phyloP scores from a whole-genome alignment of 2,888 invertebrate species.

The Agrochola lota region DNA sequence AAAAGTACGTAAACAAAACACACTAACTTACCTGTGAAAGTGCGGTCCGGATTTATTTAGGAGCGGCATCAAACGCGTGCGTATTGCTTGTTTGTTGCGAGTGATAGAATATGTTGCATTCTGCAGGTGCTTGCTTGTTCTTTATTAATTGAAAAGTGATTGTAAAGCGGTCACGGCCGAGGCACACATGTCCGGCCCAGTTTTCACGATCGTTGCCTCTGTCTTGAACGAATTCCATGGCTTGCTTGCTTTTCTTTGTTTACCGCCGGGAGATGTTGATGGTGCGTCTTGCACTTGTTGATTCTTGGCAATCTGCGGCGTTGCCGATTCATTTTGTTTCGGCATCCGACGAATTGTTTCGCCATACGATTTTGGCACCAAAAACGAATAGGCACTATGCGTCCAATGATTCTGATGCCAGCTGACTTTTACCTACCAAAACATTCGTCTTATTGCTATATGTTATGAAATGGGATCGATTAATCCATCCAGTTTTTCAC shows the following conservation, averaged over 20 bases:
- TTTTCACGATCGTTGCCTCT: slow-evolving; percentile 86
- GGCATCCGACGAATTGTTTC: slow-evolving; percentile 58
- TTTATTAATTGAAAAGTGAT: slow-evolving; percentile 90
- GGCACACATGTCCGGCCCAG: slow-evolving; percentile 90
- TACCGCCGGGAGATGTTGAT: slow-evolving; percentile 77
- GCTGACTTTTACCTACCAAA: slow-evolving; percentile 51
- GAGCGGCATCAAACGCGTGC: slow-evolving; percentile 78
- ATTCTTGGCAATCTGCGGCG: slow-evolving; percentile 66
- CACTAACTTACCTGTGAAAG: slow-evolving; percentile 78
- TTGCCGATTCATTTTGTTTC: slow-evolving; percentile 56
- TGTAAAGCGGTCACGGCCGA: slow-evolving; percentile 90
- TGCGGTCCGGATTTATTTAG: slow-evolving; percentile 81
- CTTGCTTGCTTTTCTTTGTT: slow-evolving; percentile 84
- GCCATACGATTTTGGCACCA: slow-evolving; percentile 65
- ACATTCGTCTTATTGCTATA: slow-evolving; percentile 43
- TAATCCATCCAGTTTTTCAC: slow-evolving; percentile 18
- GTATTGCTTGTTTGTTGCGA: slow-evolving; percentile 76
- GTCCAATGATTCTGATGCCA: slow-evolving; percentile 46
- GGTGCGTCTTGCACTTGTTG: slow-evolving; percentile 80
- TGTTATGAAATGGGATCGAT: slow-evolving; percentile 39
- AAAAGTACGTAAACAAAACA: slow-evolving; percentile 85
- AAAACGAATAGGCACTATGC: slow-evolving; percentile 57
- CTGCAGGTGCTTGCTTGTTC: slow-evolving; percentile 87
- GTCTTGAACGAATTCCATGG: slow-evolving; percentile 82
- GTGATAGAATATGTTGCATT: slow-evolving; percentile 85